These are phyloP conservation scores for Oriolus oriolus DNA, from an alignment of 2,113 vertebrate genomes.

Conservation along the genomic window DNA sequence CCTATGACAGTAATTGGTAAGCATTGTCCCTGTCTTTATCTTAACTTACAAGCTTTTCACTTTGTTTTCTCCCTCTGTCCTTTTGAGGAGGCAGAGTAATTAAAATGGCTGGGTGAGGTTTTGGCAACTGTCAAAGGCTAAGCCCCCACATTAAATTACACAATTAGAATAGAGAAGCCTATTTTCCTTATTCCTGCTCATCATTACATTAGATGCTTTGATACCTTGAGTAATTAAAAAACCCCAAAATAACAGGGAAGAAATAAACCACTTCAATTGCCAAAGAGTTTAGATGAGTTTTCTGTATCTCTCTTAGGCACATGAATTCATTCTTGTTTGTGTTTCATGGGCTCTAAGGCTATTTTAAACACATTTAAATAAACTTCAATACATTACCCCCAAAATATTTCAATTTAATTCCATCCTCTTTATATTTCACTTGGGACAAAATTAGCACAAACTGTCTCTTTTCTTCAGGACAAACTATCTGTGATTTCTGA, in stretches of 20 bases:
- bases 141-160: background rate
- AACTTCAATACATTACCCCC: background rate
- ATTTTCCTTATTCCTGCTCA: background rate
- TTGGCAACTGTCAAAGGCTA: background rate
- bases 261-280: background rate
- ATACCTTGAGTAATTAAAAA: background rate
- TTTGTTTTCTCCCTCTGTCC: background rate
- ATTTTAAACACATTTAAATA: background rate
- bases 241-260: background rate
- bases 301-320: background rate
- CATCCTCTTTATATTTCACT: background rate
- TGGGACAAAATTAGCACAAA: slow-evolving; percentile 1
- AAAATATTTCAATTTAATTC: background rate
- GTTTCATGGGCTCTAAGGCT: background rate
- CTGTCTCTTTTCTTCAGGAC: background rate
- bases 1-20: background rate
- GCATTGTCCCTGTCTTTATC: background rate
- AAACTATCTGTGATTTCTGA: background rate
- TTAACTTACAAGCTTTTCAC: rapidly evolving
- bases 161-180: background rate
- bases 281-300: background rate
- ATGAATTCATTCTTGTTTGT: background rate
- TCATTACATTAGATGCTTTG: background rate
- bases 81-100: background rate
- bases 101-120: background rate